Evolutionary conservation across 2,797 vertebrate genomes (phyloP), one percentile per base, ranked within the genome.

Genomic region (Melopsittacus undulatus): DNA sequence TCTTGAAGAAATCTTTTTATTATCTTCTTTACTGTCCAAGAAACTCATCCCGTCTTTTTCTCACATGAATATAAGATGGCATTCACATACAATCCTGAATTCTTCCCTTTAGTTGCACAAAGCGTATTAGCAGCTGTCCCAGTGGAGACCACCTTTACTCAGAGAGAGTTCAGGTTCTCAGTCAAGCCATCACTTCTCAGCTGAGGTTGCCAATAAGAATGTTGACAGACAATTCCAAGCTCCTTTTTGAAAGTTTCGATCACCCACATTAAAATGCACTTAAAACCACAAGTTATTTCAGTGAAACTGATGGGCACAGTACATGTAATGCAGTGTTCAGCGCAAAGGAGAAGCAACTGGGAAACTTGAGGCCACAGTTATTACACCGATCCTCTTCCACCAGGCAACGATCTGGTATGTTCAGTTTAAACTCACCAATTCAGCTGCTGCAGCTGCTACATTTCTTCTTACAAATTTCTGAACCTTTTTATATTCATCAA

Each of bases 1-100:
- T 48, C 72, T 76, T 48, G 40, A 87, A 95, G 27, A 87, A 92
- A 92, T 82, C 51, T 89, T 45, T 75, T 83, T 61, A 74, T 63
- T 59, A 73, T 38, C 82, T 22, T 64, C 72, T 87, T 81, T 51
- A 67, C n/a, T 67, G 48, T 67, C 27, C 64, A 84, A 68, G 26
- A 81, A 95, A 78, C 16, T 48, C n/a, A 20, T 77, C 26, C 36
- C 74, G 64, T 15, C 49, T 69, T 87, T 62, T 77, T 63, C 32
- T 30, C 51, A 86, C 45, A 75, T 24, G 11, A 83, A 66, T 23
- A 3, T 11, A 66, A 69, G 68, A 49, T 7, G 17, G 22, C 15
- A 40, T 7, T 83, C 26, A 57, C 3, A 21, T 52, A 43, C n/a
- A 74, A 21, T 20, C 52, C 62, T 17, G 26, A 24, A 73, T 3